Conservation (phyloP, 2,797 vertebrate species). For the Petrocephalus sullivani region DNA sequence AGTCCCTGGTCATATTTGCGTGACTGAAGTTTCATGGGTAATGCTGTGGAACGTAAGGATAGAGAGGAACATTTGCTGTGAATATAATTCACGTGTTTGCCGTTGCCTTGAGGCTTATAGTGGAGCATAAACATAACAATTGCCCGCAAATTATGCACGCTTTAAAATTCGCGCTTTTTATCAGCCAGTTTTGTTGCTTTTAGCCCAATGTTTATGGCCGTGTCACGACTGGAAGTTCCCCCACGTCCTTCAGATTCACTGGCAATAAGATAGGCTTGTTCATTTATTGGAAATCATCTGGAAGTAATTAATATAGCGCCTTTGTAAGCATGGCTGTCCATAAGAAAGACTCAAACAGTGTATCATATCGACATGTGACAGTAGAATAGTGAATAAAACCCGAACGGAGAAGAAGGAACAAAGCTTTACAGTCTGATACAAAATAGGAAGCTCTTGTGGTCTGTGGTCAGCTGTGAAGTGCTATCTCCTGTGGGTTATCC, state of each 20-base stretch:
- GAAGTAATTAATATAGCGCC: no score
- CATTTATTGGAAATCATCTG: no score
- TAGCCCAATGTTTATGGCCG: neutral
- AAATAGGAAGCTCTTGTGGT: neutral
- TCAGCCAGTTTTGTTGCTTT: neutral
- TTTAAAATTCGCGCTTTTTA: neutral
- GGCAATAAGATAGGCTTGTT: neutral
- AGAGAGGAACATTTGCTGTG: neutral
- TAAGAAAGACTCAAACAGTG: neutral
- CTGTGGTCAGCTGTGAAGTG: neutral
- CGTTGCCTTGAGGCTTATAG: neutral
- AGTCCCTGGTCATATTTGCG: neutral
- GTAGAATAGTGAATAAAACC: neutral
- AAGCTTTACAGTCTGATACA: neutral
- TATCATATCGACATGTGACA: neutral
- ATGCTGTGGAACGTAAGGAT: neutral
- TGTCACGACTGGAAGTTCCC: neutral
- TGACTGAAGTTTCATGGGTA: constrained; percentile 13
- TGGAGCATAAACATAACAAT: neutral
- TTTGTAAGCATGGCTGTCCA: neutral
- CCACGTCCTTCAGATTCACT: neutral
- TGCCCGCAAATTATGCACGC: neutral
- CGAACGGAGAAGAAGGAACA: neutral
- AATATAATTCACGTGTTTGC: neutral
- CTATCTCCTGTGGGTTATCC: neutral